These are phyloP conservation scores for Sarcophaga peregrina DNA, from an alignment of 1,140 invertebrate species.

Conservation along the genomic window DNA sequence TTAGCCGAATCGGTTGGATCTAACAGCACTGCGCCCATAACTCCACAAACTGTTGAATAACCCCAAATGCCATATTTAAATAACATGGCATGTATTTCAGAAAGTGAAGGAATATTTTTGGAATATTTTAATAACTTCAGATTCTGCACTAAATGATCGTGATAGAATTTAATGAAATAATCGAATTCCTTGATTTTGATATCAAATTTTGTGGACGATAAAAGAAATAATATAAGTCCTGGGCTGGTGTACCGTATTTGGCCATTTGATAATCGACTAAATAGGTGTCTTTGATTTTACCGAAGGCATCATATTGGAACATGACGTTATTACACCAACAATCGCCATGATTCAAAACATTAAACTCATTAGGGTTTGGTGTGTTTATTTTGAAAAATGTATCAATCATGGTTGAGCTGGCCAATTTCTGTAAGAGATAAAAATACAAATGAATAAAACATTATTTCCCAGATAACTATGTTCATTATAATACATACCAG, in stretches of 20 bases:
- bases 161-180: constrained; percentile 55
- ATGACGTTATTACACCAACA: constrained; percentile 66
- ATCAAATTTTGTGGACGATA: constrained; percentile 52
- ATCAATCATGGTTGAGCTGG: constrained; percentile 48
- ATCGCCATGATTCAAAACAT: constrained; percentile 74
- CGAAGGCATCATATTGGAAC: constrained; percentile 57
- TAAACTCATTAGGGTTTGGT: constrained; percentile 67
- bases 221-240: constrained; percentile 62
- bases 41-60: constrained; percentile 11
- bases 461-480: background rate
- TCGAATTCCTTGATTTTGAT: constrained; percentile 54
- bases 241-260: constrained; percentile 52
- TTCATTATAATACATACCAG: constrained; percentile 28
- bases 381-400: constrained; percentile 50
- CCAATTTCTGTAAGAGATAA: constrained; percentile 31
- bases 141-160: constrained; percentile 51
- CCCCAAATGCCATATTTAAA: constrained; percentile 53
- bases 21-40: constrained; percentile 47
- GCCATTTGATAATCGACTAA: constrained; percentile 65
- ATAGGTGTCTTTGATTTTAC: constrained; percentile 50
- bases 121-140: constrained; percentile 53
- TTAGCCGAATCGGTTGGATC: constrained; percentile 50
- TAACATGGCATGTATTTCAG: constrained; percentile 54
- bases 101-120: constrained; percentile 59
- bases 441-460: background rate